Conservation (phyloP, 2,797 vertebrate genomes). For the Microhierax caerulescens region DNA sequence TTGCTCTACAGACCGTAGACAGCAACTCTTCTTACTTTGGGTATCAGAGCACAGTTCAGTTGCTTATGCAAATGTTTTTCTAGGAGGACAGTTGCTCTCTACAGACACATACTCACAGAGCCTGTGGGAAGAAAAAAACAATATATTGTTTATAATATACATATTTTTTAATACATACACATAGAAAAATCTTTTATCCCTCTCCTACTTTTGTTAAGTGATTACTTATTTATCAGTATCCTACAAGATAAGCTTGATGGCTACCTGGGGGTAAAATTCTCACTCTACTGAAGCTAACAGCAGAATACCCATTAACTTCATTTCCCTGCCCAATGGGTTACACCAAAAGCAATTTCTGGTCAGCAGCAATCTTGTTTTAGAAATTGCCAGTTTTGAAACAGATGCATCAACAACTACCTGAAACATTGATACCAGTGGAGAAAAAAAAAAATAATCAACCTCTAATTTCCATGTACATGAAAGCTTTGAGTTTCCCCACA, state of each 20-base stretch:
- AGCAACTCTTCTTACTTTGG: background rate
- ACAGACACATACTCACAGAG: background rate
- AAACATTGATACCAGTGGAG: background rate
- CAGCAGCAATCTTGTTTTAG: background rate
- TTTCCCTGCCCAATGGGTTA: background rate
- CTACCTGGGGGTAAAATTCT: background rate
- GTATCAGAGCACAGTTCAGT: background rate
- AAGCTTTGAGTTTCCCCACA: background rate
- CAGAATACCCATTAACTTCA: background rate
- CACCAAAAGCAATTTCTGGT: background rate
- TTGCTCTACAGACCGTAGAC: background rate
- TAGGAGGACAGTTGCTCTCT: background rate
- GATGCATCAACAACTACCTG: background rate
- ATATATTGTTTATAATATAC: background rate
- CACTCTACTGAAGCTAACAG: background rate
- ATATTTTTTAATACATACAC: background rate
- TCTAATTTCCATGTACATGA: rapidly evolving
- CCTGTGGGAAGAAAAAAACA: conserved; percentile 47
- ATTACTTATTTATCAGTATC: background rate
- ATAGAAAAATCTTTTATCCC: background rate
- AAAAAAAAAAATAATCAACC: background rate
- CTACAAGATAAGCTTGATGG: background rate
- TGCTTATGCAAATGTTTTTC: background rate
- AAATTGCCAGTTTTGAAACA: background rate
- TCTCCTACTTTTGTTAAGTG: background rate